Conservation (phyloP, 2,113 vertebrate species). For the Oreotrochilus melanogaster region DNA sequence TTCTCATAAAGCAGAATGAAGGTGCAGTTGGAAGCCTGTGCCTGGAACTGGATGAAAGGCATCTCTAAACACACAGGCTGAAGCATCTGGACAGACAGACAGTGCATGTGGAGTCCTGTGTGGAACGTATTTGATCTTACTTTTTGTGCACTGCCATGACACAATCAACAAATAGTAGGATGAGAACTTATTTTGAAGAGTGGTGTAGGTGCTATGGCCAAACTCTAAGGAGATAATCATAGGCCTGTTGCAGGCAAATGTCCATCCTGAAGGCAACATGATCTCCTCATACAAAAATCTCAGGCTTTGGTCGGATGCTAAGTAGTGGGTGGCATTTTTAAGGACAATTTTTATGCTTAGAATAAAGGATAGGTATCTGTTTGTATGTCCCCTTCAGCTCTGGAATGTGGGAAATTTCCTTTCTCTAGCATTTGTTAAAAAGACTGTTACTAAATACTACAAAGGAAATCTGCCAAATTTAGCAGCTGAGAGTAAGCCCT, state of each 20-base stretch:
- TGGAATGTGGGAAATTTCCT: neutral
- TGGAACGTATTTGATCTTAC: neutral
- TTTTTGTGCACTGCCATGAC: neutral
- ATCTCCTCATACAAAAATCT: neutral
- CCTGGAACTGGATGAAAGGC: neutral
- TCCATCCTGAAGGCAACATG: neutral
- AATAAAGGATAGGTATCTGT: neutral
- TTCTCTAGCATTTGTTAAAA: neutral
- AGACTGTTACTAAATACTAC: neutral
- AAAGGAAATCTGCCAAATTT: slow-evolving; percentile 7
- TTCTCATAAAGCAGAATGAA: neutral
- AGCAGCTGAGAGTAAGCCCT: neutral
- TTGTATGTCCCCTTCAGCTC: neutral
- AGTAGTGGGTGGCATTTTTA: neutral
- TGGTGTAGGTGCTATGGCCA: neutral
- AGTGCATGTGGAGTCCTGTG: rapidly evolving
- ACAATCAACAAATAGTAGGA: neutral
- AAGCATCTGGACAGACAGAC: neutral
- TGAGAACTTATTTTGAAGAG: neutral
- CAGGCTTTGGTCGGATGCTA: neutral
- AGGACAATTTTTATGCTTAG: neutral
- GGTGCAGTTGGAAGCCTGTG: neutral
- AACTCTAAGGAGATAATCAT: neutral
- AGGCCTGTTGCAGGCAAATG: neutral
- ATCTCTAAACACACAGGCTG: neutral